Conservation (phyloP, 2,797 vertebrate species). For the Spinus pinus region DNA sequence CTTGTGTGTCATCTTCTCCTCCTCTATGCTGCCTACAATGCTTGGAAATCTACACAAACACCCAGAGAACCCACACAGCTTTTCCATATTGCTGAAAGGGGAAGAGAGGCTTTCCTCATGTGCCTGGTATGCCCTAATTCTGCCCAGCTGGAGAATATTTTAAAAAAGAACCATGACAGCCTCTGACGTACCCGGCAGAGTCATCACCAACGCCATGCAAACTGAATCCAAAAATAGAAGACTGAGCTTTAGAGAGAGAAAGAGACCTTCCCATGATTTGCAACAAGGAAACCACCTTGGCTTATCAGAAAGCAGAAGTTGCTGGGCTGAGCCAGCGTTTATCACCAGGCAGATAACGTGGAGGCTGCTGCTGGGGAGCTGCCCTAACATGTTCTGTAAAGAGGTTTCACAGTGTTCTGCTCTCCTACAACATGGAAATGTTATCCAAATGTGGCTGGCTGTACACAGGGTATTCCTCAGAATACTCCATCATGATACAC, state of each 20-base stretch:
- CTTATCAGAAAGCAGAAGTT: constrained; percentile 31
- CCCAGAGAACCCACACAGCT: neutral
- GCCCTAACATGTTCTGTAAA: neutral
- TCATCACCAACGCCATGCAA: neutral
- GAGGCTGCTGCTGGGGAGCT: neutral
- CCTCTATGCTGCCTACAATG: neutral
- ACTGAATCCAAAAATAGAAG: constrained; percentile 7
- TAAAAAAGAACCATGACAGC: neutral
- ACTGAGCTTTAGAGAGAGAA: neutral
- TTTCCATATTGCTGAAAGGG: neutral
- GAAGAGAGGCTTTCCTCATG: neutral
- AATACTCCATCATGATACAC: neutral
- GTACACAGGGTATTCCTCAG: neutral
- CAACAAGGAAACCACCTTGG: constrained; percentile 13
- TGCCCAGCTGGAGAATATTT: neutral
- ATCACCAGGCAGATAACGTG: neutral
- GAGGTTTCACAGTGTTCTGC: neutral
- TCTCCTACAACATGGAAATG: neutral
- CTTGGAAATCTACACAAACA: neutral
- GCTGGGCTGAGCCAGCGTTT: neutral
- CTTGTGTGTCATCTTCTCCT: neutral
- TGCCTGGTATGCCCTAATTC: constrained; percentile 6
- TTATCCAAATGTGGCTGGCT: neutral
- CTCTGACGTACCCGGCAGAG: neutral
- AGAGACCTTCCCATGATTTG: constrained; percentile 6